Evolutionary conservation across 2,797 vertebrate genomes (phyloP).

Genomic region (Acanthurus lineatus): DNA sequence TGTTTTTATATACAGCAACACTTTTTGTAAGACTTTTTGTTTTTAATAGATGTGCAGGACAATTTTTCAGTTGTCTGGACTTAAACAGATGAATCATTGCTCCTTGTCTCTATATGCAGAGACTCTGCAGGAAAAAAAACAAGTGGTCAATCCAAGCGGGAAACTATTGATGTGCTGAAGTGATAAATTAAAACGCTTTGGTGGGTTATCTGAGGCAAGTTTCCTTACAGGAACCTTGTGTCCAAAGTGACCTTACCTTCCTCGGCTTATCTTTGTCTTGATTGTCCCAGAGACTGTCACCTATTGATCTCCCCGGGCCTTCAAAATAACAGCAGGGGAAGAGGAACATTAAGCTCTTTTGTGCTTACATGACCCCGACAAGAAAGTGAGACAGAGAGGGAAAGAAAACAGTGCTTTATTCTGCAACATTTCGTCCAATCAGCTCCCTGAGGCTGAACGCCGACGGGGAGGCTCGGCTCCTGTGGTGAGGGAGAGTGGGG

Average conservation of each 20-base stretch:
- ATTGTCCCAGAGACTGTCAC: conserved; percentile 52
- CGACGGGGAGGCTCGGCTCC: conserved; percentile 65
- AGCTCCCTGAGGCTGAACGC: conserved; percentile 74
- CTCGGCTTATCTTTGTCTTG: conserved; percentile 54
- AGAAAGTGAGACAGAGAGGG: conserved; percentile 49
- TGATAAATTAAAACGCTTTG: conserved; percentile 27
- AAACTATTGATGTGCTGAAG: conserved; percentile 28
- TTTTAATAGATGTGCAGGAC: conserved; percentile 43
- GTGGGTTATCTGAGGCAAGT: conserved; percentile 25
- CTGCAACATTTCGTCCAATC: conserved; percentile 83
- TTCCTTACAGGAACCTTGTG: conserved; percentile 22
- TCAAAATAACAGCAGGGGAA: conserved; percentile 46
- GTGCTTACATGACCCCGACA: conserved; percentile 57
- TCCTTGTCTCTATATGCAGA: conserved; percentile 13
- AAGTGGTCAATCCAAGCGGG: conserved; percentile 26
- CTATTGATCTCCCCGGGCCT: conserved; percentile 62
- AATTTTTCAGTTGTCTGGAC: conserved; percentile 38
- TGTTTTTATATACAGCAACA: conserved; percentile 33
- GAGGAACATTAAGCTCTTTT: conserved; percentile 60
- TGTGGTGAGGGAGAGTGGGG: conserved; percentile 71
- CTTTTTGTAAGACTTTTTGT: conserved; percentile 22
- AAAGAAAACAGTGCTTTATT: conserved; percentile 67
- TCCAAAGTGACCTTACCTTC: conserved; percentile 45
- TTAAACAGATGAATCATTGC: conserved; percentile 29
- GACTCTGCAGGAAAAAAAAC: conserved; percentile 10